These are phyloP conservation scores for Lasaia peninsularis DNA, from an alignment of 1,140 invertebrate genomes.

Conservation along the genomic window DNA sequence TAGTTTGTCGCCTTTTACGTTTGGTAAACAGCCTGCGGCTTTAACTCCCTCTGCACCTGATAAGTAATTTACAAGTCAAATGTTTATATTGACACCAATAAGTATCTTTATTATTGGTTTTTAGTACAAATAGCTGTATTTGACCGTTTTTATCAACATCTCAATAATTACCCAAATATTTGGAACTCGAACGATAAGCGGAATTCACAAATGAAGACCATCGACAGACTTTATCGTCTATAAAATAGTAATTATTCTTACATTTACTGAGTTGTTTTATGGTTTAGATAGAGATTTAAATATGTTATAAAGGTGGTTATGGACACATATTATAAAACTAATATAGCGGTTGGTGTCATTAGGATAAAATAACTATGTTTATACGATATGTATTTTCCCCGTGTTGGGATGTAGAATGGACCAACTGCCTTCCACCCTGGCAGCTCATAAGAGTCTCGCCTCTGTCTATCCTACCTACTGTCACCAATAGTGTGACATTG, in stretches of 20 bases:
- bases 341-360: neutral
- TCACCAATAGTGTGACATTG: too few species aligned
- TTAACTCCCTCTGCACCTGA: too few species aligned
- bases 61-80: too few species aligned
- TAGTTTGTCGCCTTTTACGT: too few species aligned
- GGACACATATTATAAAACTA: neutral
- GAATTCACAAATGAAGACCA: neutral
- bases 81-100: neutral
- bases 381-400: too few species aligned
- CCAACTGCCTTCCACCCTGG: too few species aligned
- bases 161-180: neutral
- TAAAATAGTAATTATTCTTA: constrained; percentile 9
- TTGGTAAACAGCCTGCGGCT: too few species aligned
- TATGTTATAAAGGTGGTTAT: constrained; percentile 3
- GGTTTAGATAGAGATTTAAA: neutral
- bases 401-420: too few species aligned
- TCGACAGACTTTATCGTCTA: neutral
- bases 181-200: neutral
- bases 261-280: neutral
- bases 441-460: too few species aligned
- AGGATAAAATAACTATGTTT: neutral
- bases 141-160: neutral
- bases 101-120: neutral
- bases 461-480: too few species aligned
- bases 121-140: neutral